phyloP scores from a whole-genome alignment of 2,888 invertebrate genomes.

The Carpatolechia fugitivella region DNA sequence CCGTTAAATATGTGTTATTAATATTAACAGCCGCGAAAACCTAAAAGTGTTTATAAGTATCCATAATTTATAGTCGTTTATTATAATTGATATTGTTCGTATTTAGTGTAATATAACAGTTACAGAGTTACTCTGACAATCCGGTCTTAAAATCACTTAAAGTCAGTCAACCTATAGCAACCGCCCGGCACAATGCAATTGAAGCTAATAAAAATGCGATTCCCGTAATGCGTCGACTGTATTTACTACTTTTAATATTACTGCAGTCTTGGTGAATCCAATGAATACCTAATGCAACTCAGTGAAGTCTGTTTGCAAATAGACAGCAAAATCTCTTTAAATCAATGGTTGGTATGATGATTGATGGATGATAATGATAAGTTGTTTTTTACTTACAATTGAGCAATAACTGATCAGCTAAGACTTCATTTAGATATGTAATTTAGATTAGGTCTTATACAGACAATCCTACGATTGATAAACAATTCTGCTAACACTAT shows the following conservation, averaged over 20 bases:
- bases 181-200: not conserved
- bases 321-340: conserved; percentile 12
- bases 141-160: not conserved
- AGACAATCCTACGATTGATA: no score
- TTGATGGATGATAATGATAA: not conserved
- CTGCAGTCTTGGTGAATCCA: conserved; percentile 54
- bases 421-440: not conserved
- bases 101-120: no score
- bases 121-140: not conserved
- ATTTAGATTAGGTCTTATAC: no score
- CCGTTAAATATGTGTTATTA: no score
- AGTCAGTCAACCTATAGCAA: not conserved
- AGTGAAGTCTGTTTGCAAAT: conserved; percentile 37
- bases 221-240: conserved; percentile 57
- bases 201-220: conserved; percentile 66
- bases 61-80: no score
- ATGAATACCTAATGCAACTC: conserved; percentile 62
- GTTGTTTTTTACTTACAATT: not conserved
- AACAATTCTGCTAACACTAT: no score
- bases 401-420: not conserved
- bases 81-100: no score
- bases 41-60: no score
- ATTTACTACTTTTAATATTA: conserved; percentile 55
- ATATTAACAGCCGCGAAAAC: no score
- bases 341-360: no score